Percentiles rank a stretch among this genome's conserved stretches.
Conservation (phyloP, 2,888 invertebrate genomes). For the Lobophora halterata region DNA sequence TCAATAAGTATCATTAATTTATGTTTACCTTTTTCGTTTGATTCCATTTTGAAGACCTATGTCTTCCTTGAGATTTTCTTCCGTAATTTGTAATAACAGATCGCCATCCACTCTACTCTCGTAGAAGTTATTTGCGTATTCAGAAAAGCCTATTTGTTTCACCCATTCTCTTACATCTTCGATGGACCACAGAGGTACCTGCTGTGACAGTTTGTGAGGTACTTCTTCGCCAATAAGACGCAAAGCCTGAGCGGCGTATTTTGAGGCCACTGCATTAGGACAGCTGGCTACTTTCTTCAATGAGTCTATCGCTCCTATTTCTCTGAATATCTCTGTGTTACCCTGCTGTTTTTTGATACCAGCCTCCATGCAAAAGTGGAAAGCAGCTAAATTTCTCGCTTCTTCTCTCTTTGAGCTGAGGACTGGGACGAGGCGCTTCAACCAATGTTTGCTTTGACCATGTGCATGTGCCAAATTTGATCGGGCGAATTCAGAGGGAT, state of each 20-base stretch:
- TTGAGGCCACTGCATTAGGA: conserved; percentile 98
- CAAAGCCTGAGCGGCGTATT: conserved; percentile 96
- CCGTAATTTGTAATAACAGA: conserved; percentile 93
- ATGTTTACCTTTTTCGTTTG: conserved; percentile 87
- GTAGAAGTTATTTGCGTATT: conserved; percentile 90
- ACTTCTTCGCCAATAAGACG: conserved; percentile 97
- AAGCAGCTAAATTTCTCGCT: conserved; percentile 97
- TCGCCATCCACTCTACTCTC: conserved; percentile 98
- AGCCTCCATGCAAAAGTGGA: conserved; percentile 99
- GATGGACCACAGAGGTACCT: conserved; percentile 98
- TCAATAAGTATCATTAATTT: neutral
- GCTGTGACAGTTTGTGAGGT: conserved; percentile 98
- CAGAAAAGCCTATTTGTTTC: conserved; percentile 96
- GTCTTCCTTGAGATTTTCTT: conserved; percentile 95
- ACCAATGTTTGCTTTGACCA: conserved; percentile 97
- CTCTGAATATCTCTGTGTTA: conserved; percentile 93
- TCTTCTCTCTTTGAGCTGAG: conserved; percentile 97
- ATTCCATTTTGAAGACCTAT: conserved; percentile 97
- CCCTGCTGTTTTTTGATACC: conserved; percentile 97
- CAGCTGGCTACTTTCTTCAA: conserved; percentile 98
- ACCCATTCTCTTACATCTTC: conserved; percentile 99
- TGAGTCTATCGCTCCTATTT: conserved; percentile 97
- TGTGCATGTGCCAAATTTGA: conserved; percentile 96
- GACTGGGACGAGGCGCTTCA: conserved; percentile 95
- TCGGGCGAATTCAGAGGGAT: conserved; percentile 96